Percentiles rank a stretch among this genome's conserved stretches.
phyloP scores from a whole-genome alignment of 2,888 invertebrate species.

The Amorpha juglandis region DNA sequence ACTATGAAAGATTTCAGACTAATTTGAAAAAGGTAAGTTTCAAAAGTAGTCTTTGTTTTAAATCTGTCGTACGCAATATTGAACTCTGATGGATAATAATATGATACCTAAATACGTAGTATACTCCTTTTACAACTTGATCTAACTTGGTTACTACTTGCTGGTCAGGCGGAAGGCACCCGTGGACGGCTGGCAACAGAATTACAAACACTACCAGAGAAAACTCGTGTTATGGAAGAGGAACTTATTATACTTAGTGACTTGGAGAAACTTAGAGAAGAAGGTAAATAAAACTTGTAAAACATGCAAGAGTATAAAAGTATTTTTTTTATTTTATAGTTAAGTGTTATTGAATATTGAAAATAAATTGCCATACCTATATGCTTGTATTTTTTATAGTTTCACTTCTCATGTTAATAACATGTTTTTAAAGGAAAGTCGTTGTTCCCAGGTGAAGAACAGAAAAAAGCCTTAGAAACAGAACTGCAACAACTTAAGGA shows the following conservation, averaged over 20 bases:
- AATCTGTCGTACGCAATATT: no score
- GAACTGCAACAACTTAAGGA: conserved; percentile 79
- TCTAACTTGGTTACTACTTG: conserved; percentile 26
- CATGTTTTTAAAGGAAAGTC: neutral
- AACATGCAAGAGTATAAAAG: no score
- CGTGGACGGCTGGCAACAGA: conserved; percentile 80
- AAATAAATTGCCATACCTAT: no score
- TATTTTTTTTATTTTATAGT: no score
- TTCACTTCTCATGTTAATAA: no score
- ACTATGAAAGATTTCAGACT: conserved; percentile 85
- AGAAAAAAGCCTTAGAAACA: conserved; percentile 78
- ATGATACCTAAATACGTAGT: no score
- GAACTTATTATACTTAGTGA: conserved; percentile 86
- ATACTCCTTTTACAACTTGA: neutral
- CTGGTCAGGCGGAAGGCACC: conserved; percentile 68
- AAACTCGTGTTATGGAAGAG: conserved; percentile 86
- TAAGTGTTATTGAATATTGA: no score
- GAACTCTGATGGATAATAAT: no score
- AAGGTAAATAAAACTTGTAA: conserved; percentile 65
- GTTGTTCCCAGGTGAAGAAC: conserved; percentile 68
- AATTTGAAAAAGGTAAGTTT: conserved; percentile 83
- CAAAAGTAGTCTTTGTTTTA: neutral
- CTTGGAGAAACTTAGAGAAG: conserved; percentile 83
- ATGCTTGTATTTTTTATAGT: no score
- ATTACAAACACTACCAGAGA: conserved; percentile 87